These are phyloP conservation scores for Fissipunctia ypsillon DNA, from an alignment of 2,888 invertebrate genomes.

Conservation along the genomic window DNA sequence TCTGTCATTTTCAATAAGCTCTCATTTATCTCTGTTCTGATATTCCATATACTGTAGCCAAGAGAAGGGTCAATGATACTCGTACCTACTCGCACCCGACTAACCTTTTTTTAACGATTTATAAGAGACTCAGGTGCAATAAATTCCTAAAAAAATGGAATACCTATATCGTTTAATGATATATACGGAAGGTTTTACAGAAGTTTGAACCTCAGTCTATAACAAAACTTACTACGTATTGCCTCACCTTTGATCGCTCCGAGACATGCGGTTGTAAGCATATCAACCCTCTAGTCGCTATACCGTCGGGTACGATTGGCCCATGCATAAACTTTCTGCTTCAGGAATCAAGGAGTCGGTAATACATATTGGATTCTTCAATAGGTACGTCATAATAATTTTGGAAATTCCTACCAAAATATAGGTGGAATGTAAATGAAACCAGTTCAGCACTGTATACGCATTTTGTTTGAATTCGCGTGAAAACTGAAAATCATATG, in stretches of 20 bases:
- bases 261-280: conserved; percentile 5
- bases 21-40: no score
- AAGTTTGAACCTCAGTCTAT: neutral
- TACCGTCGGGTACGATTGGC: neutral
- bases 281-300: neutral
- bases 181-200: neutral
- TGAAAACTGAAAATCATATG: conserved; percentile 35
- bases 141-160: neutral
- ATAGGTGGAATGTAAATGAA: neutral
- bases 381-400: neutral
- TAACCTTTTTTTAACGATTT: no score
- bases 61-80: neutral
- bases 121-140: neutral
- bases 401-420: neutral
- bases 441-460: neutral
- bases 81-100: no score
- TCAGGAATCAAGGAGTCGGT: neutral
- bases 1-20: neutral
- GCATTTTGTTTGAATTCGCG: neutral
- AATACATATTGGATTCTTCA: conserved; percentile 12
- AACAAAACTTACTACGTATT: neutral
- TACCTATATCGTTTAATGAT: neutral
- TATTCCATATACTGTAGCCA: no score
- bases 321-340: conserved; percentile 17
- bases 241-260: neutral